These are phyloP conservation scores for Clostera curtula DNA, from an alignment of 2,888 invertebrate genomes.

Conservation along the genomic window DNA sequence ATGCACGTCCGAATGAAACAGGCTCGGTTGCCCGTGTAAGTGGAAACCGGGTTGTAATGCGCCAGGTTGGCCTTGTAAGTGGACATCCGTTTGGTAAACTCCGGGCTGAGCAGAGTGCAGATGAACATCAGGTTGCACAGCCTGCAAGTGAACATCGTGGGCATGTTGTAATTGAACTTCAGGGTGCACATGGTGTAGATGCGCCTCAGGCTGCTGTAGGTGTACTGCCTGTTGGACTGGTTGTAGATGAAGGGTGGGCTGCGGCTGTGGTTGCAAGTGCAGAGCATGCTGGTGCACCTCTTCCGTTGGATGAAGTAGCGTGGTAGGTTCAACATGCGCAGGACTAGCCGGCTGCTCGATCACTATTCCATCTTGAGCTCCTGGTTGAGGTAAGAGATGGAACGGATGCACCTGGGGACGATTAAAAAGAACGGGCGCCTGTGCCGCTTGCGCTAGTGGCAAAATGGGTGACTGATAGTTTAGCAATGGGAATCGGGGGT, in stretches of 20 bases:
- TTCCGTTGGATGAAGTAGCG: slow-evolving; percentile 25
- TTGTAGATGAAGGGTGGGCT: slow-evolving; percentile 19
- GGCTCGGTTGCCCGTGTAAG: slow-evolving; percentile 24
- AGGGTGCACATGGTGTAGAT: slow-evolving; percentile 13
- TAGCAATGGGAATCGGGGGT: slow-evolving; percentile 56
- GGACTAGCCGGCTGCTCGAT: slow-evolving; percentile 31
- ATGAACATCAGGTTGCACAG: slow-evolving; percentile 12
- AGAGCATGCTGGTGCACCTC: slow-evolving; percentile 19
- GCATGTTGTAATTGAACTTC: slow-evolving; percentile 17
- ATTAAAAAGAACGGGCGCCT: slow-evolving; percentile 26
- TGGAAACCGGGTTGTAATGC: slow-evolving; percentile 27
- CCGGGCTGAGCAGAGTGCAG: slow-evolving; percentile 15
- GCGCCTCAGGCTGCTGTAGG: slow-evolving; percentile 12
- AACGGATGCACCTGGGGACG: slow-evolving; percentile 45
- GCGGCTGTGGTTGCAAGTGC: slow-evolving; percentile 9
- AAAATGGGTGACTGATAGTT: slow-evolving; percentile 44
- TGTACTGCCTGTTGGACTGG: slow-evolving; percentile 21
- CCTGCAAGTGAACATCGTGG: slow-evolving; percentile 9
- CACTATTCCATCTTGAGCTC: slow-evolving; percentile 28
- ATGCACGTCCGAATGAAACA: slow-evolving; percentile 9
- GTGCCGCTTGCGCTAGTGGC: slow-evolving; percentile 32
- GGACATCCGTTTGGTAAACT: slow-evolving; percentile 11
- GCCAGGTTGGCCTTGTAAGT: slow-evolving; percentile 17
- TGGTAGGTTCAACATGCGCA: slow-evolving; percentile 30
- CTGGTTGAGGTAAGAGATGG: slow-evolving; percentile 33